Base-by-base conservation (phyloP, 2,888 invertebrate genomes). In the Stenoptilia bipunctidactyla region DNA sequence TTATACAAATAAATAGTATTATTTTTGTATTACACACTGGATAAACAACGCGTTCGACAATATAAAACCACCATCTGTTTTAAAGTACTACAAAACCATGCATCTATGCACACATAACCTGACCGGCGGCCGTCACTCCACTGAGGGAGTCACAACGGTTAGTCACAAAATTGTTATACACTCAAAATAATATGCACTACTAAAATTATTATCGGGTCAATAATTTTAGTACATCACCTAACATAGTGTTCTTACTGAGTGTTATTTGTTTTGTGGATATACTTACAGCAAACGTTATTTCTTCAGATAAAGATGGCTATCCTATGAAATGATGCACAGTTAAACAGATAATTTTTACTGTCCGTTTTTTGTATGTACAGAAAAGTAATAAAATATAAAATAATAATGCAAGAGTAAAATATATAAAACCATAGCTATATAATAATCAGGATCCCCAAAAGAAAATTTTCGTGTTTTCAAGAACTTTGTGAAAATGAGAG, bases 261-360 rank as follows among this genome's bases (percentile, higher is more conserved):
- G 82, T 82, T 83, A 82, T 82, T 20, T 79, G 79, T 66, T 76
- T 72, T 75, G 76, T 82, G 76, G 20, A 76, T 74, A 84, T 84
- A 83, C 82, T 85, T 85, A 85, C 85, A 84, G 84, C 75, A 80
- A 71, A 79, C 70, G 65, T 82, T 77, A 84, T 80, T 79, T 85
- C 85, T 84, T 84, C 84, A 82, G 75, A 83, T 80, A 84, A 77
- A 84, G 86, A 85, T 85, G 86, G 87, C 87, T 87, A 88, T 88
- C 88, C 88, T 88, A 88, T 87, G 87, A 86, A 87, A 87, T 87
- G 88, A 86, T 87, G 87, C 87, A 89, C 86, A 90, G 88, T 89
- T 89, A 89, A 90, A 89, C 87, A 89, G 87, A 89, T 89, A 87
- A 88, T 88, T 86, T 89, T 88, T 88, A 88, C 85, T 85, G 76